phyloP scores from a whole-genome alignment of 2,113 vertebrate genomes.

The Electrona antarctica region DNA sequence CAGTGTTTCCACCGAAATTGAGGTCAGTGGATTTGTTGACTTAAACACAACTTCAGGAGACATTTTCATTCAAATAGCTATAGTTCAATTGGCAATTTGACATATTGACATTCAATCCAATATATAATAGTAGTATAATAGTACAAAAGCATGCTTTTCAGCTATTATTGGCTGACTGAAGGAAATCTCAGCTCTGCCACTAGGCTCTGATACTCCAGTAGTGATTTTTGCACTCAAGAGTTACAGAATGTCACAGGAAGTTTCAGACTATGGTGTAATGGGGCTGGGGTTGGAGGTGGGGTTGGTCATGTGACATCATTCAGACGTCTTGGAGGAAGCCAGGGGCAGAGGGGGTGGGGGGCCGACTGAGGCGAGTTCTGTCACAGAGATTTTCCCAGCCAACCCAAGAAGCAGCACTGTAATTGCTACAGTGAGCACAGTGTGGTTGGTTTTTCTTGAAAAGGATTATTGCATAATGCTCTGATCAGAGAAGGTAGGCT shows the following conservation, averaged over 20 bases:
- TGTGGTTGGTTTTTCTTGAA: slow-evolving; percentile 53
- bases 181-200: neutral
- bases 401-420: slow-evolving; percentile 40
- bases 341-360: slow-evolving; percentile 24
- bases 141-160: too few relatives aligned
- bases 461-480: slow-evolving; percentile 61
- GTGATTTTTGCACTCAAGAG: slow-evolving; percentile 16
- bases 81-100: too few relatives aligned
- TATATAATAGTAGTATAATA: neutral
- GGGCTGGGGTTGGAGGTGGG: slow-evolving; percentile 48
- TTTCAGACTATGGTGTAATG: slow-evolving; percentile 46
- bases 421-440: slow-evolving; percentile 22
- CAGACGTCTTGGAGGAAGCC: slow-evolving; percentile 69
- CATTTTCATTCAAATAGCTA: too few relatives aligned
- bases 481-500: slow-evolving; percentile 65
- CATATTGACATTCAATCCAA: neutral
- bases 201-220: neutral
- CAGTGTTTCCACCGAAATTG: too few relatives aligned
- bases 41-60: too few relatives aligned
- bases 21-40: too few relatives aligned
- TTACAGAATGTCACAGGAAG: slow-evolving; percentile 61
- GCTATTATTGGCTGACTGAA: too few relatives aligned
- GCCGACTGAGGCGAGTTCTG: slow-evolving; percentile 26
- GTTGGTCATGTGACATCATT: slow-evolving; percentile 62
- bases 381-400: slow-evolving; percentile 60